These are phyloP conservation scores for Sinocyclocheilus maitianheensis DNA, from an alignment of 2,113 vertebrate species.

Conservation along the genomic window DNA sequence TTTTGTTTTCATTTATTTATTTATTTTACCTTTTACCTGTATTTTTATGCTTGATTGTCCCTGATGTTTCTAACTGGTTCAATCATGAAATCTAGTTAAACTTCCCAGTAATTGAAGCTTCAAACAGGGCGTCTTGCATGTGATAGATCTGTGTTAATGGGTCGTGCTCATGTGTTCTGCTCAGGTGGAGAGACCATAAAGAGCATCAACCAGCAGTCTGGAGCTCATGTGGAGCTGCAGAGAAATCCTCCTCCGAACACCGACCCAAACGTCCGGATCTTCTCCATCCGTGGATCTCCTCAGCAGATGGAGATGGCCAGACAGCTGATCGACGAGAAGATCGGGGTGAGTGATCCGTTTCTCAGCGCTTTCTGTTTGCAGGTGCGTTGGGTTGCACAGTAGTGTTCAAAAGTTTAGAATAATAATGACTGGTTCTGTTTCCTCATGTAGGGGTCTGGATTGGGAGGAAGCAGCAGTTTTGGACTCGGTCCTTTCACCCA, in stretches of 20 bases:
- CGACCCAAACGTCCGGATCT: slow-evolving; percentile 90
- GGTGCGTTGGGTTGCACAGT: neutral
- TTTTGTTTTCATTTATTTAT: too few species aligned
- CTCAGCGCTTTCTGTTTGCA: neutral
- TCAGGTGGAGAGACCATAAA: slow-evolving; percentile 97
- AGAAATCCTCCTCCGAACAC: slow-evolving; percentile 95
- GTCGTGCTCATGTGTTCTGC: slow-evolving; percentile 59
- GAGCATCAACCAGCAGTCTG: slow-evolving; percentile 97
- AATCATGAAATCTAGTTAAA: neutral
- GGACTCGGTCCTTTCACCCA: slow-evolving; percentile 92
- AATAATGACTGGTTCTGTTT: too few species aligned
- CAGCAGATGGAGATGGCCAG: slow-evolving; percentile 95
- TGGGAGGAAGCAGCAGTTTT: slow-evolving; percentile 87
- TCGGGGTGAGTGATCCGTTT: slow-evolving; percentile 82
- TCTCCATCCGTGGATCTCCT: slow-evolving; percentile 91
- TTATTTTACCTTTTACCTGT: too few species aligned
- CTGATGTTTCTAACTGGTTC: too few species aligned
- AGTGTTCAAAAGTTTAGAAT: too few species aligned
- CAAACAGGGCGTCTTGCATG: neutral
- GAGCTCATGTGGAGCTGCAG: slow-evolving; percentile 95
- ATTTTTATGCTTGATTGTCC: too few species aligned
- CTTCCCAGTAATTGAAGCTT: neutral
- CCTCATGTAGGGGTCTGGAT: slow-evolving; percentile 80
- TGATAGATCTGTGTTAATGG: neutral
- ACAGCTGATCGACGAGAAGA: slow-evolving; percentile 98